Base-by-base conservation (phyloP, 2,888 invertebrate genomes). In the Tridacna crocea region DNA sequence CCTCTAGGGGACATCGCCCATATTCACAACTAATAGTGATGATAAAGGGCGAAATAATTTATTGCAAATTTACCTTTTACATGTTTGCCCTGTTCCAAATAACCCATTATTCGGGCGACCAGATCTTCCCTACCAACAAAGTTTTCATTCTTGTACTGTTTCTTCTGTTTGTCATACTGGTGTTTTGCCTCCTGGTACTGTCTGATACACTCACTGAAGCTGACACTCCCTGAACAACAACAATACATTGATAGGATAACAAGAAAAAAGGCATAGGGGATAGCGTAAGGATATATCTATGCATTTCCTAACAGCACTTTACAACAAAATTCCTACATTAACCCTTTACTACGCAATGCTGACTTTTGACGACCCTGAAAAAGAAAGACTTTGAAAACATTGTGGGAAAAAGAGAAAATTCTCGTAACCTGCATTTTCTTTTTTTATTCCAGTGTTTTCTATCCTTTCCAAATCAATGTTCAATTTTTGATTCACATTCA, bases 41-140 rank as follows among this genome's bases (percentile, higher is more conserved):
- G 61, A 22, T 22, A 61, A 22, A 22, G 10, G 61, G 2, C 1
- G 3, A 61, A 61, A 17, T n/a, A 61, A 22, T 13, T 27, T 19
- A 66, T 36, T 27, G 36, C 12, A 36, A 4, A 36, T 13, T 66
- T 68, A 68, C 68, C 68, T 36, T 26, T 65, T 10, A 68, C 15
- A n/a, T 19, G 13, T 19, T 47, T 47, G 11, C n/a, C 47, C 1
- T 17, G 15, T 22, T 22, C 22, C 15, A 78, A 65, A 36, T 78
- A 66, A n/a, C 22, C n/a, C 17, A 66, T n/a, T n/a, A 73, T 46
- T 51, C 73, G 63, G 24, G 51, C 46, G 0, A 78, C 36, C 10
- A 78, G 22, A 17, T 58, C 8, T 58, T 78, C 72, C 58, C 78
- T 65, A 19, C 78, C 78, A 27, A 78, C 65, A 72, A 78, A 78